Base-by-base conservation (phyloP, 2,113 vertebrate species). In the Cavia porcellus region DNA sequence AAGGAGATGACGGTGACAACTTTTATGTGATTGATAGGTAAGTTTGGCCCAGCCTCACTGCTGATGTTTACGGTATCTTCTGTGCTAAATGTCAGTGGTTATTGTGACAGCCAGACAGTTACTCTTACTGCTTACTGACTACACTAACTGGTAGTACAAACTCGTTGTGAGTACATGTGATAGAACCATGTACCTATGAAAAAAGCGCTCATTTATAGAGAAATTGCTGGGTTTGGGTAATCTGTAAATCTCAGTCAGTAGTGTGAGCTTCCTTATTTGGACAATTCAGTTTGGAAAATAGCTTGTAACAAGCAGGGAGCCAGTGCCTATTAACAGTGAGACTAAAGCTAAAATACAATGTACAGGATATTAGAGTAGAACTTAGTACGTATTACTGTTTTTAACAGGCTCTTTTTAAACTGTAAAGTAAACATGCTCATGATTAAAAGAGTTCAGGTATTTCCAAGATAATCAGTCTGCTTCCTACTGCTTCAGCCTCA, bases 1-100 rank as follows among this genome's bases (percentile, higher is more conserved):
- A 99, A 99, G 99, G 99, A 55, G 99, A 99, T 93, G 99, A 99
- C 70, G 99, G 99, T 14, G 99, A 99, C 98, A 99, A 99, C 99
- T 99, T 99, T 97, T 99, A 99, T 35, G 99, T 99, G 83, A 99
- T 99, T 89, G 99, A 99, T 94, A 99, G 99, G 99, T 99, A 98
- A 98, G 96, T 97, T 25, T 35, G 79, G 25, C 59, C 14, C 68
- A 38, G 13, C 42, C 22, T 90, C 59, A 42, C 25, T 77, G 2
- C 38, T 77, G 38, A 68, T 84, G 47, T 45, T 50, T n/a, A 81
- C 64, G 32, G 10, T 80, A 61, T 3, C 30, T 86, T 42, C 57
- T 55, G 13, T 87, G 52, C 93, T 32, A 87, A 86, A 62, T 55
- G 32, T 82, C 50, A 84, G 6, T 25, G 7, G 10, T 45, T 68